Evolutionary conservation across 2,113 vertebrate genomes (phyloP).

Genomic region (Danio rerio): GRCz12tu NC_133185.1:25057001-25057500

Average conservation of each 20-base stretch:
- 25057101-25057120: too few species aligned
- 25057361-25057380: slow-evolving; percentile 1
- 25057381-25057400: background rate
- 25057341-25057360: background rate
- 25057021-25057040: too few species aligned
- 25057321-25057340: background rate
- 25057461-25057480: slow-evolving; percentile 46
- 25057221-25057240: background rate
- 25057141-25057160: background rate
- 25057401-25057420: slow-evolving; percentile 38
- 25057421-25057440: slow-evolving; percentile 46
- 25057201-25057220: background rate
- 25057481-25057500: slow-evolving; percentile 22
- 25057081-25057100: too few species aligned
- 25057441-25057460: slow-evolving; percentile 27
- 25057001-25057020: too few species aligned
- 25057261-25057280: background rate
- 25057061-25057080: background rate
- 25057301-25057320: background rate
- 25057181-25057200: background rate
- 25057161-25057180: background rate
- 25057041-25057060: background rate
- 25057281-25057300: background rate
- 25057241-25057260: background rate
- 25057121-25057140: background rate